phyloP scores from a whole-genome alignment of 2,888 invertebrate genomes.

The Torymus tubicola region DNA sequence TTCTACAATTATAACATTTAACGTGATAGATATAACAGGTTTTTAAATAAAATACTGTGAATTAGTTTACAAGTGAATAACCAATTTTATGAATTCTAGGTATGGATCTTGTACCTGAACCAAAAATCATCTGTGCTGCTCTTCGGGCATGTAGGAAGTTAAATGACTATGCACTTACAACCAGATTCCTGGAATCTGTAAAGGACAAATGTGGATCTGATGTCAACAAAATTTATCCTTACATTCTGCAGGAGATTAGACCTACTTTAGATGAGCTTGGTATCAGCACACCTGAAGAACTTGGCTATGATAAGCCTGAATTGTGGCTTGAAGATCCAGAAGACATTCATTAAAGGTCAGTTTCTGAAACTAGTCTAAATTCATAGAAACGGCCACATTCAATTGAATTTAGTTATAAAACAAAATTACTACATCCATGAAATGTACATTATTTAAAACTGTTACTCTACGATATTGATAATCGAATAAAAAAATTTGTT shows the following conservation, averaged over 20 bases:
- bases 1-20: no score
- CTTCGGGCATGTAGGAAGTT: slow-evolving; percentile 94
- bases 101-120: slow-evolving; percentile 95
- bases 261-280: slow-evolving; percentile 96
- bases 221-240: slow-evolving; percentile 89
- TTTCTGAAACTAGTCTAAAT: slow-evolving; percentile 57
- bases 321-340: slow-evolving; percentile 87
- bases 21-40: no score
- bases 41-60: no score
- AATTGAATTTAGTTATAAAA: slow-evolving; percentile 42
- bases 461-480: slow-evolving; percentile 45
- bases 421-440: slow-evolving; percentile 44
- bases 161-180: slow-evolving; percentile 95
- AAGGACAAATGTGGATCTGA: slow-evolving; percentile 91
- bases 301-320: slow-evolving; percentile 98
- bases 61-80: no score
- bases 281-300: slow-evolving; percentile 94
- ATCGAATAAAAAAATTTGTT: slow-evolving; percentile 56
- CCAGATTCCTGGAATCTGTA: slow-evolving; percentile 94
- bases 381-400: slow-evolving; percentile 44
- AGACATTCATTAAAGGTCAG: slow-evolving; percentile 78
- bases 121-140: slow-evolving; percentile 90
- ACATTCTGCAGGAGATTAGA: slow-evolving; percentile 91
- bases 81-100: slow-evolving; percentile 77
- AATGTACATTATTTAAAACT: slow-evolving; percentile 56